Conservation (phyloP, 1,140 invertebrate species). For the Apocrypta bakeri region DNA sequence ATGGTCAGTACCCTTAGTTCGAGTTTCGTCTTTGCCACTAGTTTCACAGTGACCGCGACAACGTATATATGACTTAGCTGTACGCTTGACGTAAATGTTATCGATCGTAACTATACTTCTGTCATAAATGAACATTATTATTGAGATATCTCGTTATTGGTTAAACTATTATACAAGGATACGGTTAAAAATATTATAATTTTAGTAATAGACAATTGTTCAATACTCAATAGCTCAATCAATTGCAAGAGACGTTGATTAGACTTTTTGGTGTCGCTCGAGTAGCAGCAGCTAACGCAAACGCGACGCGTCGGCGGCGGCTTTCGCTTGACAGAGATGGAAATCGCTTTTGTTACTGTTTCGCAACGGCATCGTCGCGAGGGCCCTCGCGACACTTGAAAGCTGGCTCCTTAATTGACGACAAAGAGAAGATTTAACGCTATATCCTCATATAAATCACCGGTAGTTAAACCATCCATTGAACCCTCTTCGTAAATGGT, state of each 20-base stretch:
- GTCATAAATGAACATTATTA: conserved; percentile 36
- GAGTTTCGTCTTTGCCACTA: not conserved
- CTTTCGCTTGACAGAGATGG: conserved; percentile 30
- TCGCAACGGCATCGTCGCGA: not conserved
- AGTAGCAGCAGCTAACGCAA: not conserved
- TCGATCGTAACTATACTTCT: conserved; percentile 24
- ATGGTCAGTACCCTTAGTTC: not conserved
- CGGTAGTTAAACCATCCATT: conserved; percentile 25
- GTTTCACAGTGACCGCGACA: not conserved
- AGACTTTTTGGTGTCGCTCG: not conserved
- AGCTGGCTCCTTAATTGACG: conserved; percentile 43
- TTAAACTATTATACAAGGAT: no score
- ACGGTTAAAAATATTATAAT: no score
- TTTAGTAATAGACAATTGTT: no score
- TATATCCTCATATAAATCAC: conserved; percentile 33
- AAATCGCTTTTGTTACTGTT: conserved; percentile 36
- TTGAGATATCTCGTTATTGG: no score
- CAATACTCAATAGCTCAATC: not conserved
- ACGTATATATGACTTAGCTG: not conserved
- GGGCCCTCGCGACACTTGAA: conserved; percentile 24
- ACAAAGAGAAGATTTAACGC: conserved; percentile 47
- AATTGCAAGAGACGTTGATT: not conserved
- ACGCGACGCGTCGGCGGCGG: not conserved
- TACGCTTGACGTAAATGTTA: conserved; percentile 24
- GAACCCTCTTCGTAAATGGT: conserved; percentile 21